Conservation (phyloP, 1,140 invertebrate species). For the Scaptomyza pallida region DNA sequence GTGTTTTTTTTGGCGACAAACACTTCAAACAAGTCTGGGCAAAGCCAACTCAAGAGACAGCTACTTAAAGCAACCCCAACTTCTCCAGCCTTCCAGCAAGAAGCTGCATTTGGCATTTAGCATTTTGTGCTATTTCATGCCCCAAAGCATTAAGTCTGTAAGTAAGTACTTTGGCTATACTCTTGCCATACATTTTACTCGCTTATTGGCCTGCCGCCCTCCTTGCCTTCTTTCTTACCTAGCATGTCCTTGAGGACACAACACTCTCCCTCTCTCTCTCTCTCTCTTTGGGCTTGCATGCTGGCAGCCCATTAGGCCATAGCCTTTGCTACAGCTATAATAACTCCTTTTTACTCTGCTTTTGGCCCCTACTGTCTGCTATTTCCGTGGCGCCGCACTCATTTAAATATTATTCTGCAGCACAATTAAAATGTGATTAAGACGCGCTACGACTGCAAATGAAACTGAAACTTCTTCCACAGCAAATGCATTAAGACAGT, state of each 20-base stretch:
- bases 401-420: constrained; percentile 78
- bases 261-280: constrained; percentile 8
- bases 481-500: no score
- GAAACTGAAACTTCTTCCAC: no score
- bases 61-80: constrained; percentile 7
- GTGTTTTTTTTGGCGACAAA: background rate
- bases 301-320: constrained; percentile 65
- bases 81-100: background rate
- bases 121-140: constrained; percentile 16
- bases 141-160: constrained; percentile 11
- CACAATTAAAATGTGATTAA: constrained; percentile 78
- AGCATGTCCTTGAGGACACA: constrained; percentile 46
- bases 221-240: constrained; percentile 17
- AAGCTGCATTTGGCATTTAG: constrained; percentile 17
- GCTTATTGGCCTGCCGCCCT: background rate
- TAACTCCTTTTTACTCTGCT: constrained; percentile 20
- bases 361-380: constrained; percentile 34
- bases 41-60: background rate
- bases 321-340: constrained; percentile 21
- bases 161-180: background rate
- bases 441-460: constrained; percentile 22
- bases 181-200: constrained; percentile 1
- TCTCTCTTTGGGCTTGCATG: constrained; percentile 55
- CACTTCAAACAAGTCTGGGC: background rate
- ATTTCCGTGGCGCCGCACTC: constrained; percentile 65